Conservation (phyloP, 2,797 vertebrate species). For the Sparidentex hasta region DNA sequence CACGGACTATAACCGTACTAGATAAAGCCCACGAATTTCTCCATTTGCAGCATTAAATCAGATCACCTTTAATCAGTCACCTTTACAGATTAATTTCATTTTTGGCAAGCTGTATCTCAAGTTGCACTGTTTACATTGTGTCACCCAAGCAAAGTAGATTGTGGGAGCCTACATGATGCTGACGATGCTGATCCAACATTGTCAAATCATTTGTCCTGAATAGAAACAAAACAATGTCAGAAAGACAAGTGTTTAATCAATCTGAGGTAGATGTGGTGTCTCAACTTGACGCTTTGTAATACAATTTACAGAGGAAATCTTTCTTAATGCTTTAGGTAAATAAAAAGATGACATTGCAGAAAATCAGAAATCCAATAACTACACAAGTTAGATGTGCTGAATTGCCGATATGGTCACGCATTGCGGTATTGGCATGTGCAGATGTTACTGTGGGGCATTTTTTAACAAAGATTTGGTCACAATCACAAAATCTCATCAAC, state of each 20-base stretch:
- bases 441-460: not conserved
- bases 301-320: not conserved
- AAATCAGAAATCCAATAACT: constrained; percentile 19
- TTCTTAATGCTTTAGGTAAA: not conserved
- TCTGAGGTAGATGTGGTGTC: not conserved
- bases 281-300: constrained; percentile 2
- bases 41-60: too few relatives aligned
- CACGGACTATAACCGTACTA: too few relatives aligned
- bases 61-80: too few relatives aligned
- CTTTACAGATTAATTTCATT: too few relatives aligned
- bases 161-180: too few relatives aligned
- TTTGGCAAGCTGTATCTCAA: too few relatives aligned
- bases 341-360: not conserved
- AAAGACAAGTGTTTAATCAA: not conserved
- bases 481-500: not conserved
- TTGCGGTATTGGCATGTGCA: constrained; percentile 5
- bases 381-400: not conserved
- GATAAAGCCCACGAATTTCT: too few relatives aligned
- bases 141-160: too few relatives aligned
- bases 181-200: too few relatives aligned
- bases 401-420: not conserved
- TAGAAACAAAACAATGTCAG: not conserved
- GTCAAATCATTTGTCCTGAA: too few relatives aligned
- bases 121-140: too few relatives aligned
- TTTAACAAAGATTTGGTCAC: not conserved